phyloP scores from a whole-genome alignment of 1,140 invertebrate species.

The Neodiprion lecontei region DNA sequence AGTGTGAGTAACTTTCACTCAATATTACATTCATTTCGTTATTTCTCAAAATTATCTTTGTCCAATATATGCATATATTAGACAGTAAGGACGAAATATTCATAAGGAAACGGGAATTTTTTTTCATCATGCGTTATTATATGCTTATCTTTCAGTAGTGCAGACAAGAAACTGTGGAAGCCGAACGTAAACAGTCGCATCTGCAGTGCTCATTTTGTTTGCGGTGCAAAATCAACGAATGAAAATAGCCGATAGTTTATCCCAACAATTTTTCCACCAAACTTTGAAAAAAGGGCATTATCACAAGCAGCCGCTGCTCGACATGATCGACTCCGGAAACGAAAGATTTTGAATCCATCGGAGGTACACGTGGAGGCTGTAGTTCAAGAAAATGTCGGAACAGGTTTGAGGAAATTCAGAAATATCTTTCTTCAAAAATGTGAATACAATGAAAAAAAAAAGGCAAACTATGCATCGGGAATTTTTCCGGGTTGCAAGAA shows the following conservation, averaged over 20 bases:
- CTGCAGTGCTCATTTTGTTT: too few relatives aligned
- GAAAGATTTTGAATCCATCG: background rate
- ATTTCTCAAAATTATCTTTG: background rate
- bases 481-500: background rate
- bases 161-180: too few relatives aligned
- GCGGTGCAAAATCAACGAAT: background rate
- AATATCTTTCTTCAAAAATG: too few relatives aligned
- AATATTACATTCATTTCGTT: background rate
- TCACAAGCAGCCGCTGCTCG: background rate
- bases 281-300: background rate
- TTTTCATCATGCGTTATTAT: background rate
- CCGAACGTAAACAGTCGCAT: too few relatives aligned
- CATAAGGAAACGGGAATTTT: too few relatives aligned
- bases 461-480: constrained; percentile 5
- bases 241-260: background rate
- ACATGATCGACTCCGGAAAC: background rate
- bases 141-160: background rate
- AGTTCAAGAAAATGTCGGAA: too few relatives aligned
- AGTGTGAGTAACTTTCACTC: constrained; percentile 5
- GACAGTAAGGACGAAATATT: too few relatives aligned
- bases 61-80: too few relatives aligned
- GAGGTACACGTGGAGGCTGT: background rate
- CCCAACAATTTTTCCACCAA: background rate
- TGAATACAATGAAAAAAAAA: background rate
- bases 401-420: too few relatives aligned